Conservation (phyloP, 2,113 vertebrate species). For the Zapus hudsonius region DNA sequence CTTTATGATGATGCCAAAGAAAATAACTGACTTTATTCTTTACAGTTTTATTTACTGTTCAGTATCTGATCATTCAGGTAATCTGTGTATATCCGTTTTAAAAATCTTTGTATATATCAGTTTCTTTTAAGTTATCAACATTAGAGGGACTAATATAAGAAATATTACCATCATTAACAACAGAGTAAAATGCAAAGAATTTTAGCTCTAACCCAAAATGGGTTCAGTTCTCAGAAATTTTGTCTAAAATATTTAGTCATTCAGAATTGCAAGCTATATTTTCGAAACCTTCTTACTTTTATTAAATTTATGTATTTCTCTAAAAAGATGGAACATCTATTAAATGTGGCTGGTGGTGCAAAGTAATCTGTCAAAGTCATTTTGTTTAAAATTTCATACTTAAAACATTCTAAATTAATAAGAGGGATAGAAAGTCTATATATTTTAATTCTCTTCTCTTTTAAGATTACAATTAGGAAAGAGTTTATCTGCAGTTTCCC, state of each 20-base stretch:
- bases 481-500: background rate
- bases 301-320: constrained; percentile 36
- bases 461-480: constrained; percentile 39
- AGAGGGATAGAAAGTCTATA: background rate
- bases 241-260: background rate
- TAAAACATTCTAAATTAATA: constrained; percentile 24
- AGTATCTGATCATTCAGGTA: constrained; percentile 70
- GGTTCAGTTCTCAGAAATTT: background rate
- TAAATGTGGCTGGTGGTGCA: background rate
- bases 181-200: constrained; percentile 36
- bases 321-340: background rate
- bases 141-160: constrained; percentile 37
- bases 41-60: constrained; percentile 80
- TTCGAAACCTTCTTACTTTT: background rate
- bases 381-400: constrained; percentile 42
- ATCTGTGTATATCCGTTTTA: constrained; percentile 42
- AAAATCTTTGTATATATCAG: constrained; percentile 27
- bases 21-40: constrained; percentile 85
- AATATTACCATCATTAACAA: constrained; percentile 58
- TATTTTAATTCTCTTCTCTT: constrained; percentile 5
- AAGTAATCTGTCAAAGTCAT: background rate
- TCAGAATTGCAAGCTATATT: background rate
- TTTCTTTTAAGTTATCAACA: constrained; percentile 45
- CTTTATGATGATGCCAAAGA: constrained; percentile 85
- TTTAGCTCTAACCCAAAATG: constrained; percentile 5